Evolutionary conservation across 2,113 vertebrate species (phyloP).

Genomic region (Xiphophorus couchianus): DNA sequence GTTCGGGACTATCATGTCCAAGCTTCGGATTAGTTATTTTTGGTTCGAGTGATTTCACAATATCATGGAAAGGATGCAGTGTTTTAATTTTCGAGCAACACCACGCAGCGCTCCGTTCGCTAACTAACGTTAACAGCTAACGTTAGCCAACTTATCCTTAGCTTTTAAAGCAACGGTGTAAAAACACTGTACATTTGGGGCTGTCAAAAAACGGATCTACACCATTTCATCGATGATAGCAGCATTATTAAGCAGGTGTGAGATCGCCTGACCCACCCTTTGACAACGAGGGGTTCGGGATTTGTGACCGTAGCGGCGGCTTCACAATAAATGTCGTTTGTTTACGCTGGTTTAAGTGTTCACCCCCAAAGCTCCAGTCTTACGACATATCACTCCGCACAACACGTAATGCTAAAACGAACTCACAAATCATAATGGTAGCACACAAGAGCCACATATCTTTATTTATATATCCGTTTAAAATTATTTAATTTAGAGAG

Average conservation of each 20-base stretch:
- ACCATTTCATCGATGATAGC: slow-evolving; percentile 41
- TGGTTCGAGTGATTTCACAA: slow-evolving; percentile 33
- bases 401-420: neutral
- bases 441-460: neutral
- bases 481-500: neutral
- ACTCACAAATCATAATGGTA: neutral
- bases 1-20: neutral
- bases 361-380: slow-evolving; percentile 26
- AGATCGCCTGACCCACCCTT: slow-evolving; percentile 70
- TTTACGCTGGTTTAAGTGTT: slow-evolving; percentile 68
- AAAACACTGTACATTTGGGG: slow-evolving; percentile 33
- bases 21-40: slow-evolving; percentile 19
- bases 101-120: slow-evolving; percentile 23
- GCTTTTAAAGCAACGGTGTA: slow-evolving; percentile 48
- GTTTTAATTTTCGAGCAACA: slow-evolving; percentile 46
- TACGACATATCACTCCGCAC: slow-evolving; percentile 75
- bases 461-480: fast-evolving
- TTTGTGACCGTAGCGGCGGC: slow-evolving; percentile 36
- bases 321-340: slow-evolving; percentile 73
- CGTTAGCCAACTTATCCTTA: slow-evolving; percentile 68
- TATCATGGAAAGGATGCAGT: slow-evolving; percentile 26
- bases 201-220: slow-evolving; percentile 38
- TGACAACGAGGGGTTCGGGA: slow-evolving; percentile 42
- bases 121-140: slow-evolving; percentile 55
- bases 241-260: slow-evolving; percentile 51